phyloP scores from a whole-genome alignment of 2,888 invertebrate species.

The Oconnorella tubifera region DNA sequence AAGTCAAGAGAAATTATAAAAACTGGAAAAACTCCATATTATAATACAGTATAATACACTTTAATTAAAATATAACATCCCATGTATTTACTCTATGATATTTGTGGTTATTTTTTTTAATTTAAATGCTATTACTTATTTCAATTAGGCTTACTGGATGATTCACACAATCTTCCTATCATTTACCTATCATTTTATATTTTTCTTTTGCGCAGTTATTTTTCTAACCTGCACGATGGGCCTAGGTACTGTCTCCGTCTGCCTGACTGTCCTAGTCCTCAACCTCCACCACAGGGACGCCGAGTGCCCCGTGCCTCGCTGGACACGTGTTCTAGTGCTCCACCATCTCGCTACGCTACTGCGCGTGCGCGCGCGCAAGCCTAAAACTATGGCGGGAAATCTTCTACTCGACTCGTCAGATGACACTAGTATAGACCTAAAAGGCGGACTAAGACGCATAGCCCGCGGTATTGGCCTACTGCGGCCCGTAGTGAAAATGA shows the following conservation, averaged over 20 bases:
- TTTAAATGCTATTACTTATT: background rate
- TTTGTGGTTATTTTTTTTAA: background rate
- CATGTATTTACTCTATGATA: too few species aligned
- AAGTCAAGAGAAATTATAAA: too few species aligned
- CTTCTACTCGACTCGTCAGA: slow-evolving; percentile 2
- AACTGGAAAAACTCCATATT: too few species aligned
- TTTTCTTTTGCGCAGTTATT: too few species aligned
- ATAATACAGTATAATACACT: too few species aligned
- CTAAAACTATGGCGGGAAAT: slow-evolving; percentile 25
- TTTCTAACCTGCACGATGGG: slow-evolving; percentile 39
- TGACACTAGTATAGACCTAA: slow-evolving; percentile 14
- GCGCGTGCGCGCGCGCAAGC: slow-evolving; percentile 30
- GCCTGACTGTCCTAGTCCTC: slow-evolving; percentile 36
- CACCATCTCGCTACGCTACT: slow-evolving; percentile 32
- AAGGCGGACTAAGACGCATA: slow-evolving; percentile 25
- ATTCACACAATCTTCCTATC: too few species aligned
- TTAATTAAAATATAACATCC: too few species aligned
- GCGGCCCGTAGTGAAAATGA: slow-evolving; percentile 24
- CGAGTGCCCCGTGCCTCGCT: slow-evolving; percentile 32
- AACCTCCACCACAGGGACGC: slow-evolving; percentile 35
- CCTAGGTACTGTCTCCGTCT: slow-evolving; percentile 36
- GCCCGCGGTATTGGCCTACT: slow-evolving; percentile 28
- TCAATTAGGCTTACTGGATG: too few species aligned
- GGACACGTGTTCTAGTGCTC: slow-evolving; percentile 29
- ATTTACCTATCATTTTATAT: too few species aligned